phyloP scores from a whole-genome alignment of 2,797 vertebrate species.

The Linurgus olivaceus region DNA sequence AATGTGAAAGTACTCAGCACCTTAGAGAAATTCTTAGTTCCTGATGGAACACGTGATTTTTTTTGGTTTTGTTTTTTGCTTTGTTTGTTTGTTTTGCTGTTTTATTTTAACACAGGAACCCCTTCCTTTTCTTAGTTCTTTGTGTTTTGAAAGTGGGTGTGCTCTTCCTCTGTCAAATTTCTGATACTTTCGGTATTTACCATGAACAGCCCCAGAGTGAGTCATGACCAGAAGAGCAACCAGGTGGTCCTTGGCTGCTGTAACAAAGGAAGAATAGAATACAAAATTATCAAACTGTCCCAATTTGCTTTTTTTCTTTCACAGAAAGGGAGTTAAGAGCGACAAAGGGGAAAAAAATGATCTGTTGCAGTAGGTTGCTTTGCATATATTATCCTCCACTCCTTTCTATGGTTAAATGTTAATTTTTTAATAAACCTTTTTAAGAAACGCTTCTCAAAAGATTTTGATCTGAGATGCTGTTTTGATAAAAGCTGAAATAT shows the following conservation, averaged over 20 bases:
- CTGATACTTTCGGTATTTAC: background rate
- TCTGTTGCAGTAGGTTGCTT: background rate
- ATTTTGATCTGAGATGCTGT: background rate
- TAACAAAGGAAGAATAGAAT: background rate
- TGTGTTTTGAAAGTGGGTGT: background rate
- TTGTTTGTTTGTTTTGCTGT: background rate
- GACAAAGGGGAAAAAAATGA: background rate
- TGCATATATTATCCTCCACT: background rate
- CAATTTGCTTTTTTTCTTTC: background rate
- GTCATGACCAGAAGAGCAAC: background rate
- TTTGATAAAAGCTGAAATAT: background rate
- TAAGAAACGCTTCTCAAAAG: background rate
- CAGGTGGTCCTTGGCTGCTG: background rate
- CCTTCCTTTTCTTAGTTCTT: background rate
- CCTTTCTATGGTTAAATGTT: background rate
- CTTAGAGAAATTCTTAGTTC: background rate
- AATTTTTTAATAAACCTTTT: background rate
- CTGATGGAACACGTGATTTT: background rate
- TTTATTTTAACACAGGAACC: accelerated
- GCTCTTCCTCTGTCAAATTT: background rate
- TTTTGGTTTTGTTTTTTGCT: accelerated
- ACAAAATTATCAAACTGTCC: background rate
- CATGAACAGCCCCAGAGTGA: background rate
- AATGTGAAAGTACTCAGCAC: background rate
- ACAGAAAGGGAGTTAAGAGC: background rate